Base-by-base conservation (phyloP, 2,113 vertebrate genomes). In the Clupea harengus region DNA sequence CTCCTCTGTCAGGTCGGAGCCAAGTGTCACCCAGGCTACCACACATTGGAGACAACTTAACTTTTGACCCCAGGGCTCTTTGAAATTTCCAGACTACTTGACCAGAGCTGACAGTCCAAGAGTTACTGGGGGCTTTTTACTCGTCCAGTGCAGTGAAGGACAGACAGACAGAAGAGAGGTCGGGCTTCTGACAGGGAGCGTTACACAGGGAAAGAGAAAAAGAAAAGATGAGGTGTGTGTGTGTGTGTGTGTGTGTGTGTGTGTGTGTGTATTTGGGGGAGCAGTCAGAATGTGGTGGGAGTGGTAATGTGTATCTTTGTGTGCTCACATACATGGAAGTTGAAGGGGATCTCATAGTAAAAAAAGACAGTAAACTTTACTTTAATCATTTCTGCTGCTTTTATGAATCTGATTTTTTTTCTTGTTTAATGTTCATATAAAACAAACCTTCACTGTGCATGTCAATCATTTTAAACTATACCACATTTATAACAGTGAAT, bases 41-140 rank as follows among this genome's bases (percentile, higher is more conserved):
- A 94, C 94, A 94, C 94, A 95, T 93, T 94, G 94, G 93, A 95
- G 95, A 96, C 92, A 95, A 95, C 94, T 96, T 96, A 96, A 95
- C 95, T 94, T 94, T 89, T 95, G 94, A 95, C 94, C 94, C 86
- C 89, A 78, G 45, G 90, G 87, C 94, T 93, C 95, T 96, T 96
- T 96, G 94, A 96, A 96, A 95, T 93, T 90, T 92, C 92, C 86
- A 92, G 94, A 94, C 92, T 92, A 93, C 94, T 95, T 93, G 92
- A 94, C 92, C 91, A 89, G 89, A 92, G 93, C 93, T 93, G 94
- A 95, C 94, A 93, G 93, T 93, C 93, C 91, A 90, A 90, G 90
- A 88, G 88, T 93, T 92, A 92, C 82, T 89, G 88, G 88, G 85
- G 89, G 90, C 88, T 92, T 89, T 90, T 88, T 89, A 60, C 85